Evolutionary conservation across 2,888 invertebrate species (phyloP), one percentile per base, ranked within the genome.

Genomic region (Zelleria hepariella): DNA sequence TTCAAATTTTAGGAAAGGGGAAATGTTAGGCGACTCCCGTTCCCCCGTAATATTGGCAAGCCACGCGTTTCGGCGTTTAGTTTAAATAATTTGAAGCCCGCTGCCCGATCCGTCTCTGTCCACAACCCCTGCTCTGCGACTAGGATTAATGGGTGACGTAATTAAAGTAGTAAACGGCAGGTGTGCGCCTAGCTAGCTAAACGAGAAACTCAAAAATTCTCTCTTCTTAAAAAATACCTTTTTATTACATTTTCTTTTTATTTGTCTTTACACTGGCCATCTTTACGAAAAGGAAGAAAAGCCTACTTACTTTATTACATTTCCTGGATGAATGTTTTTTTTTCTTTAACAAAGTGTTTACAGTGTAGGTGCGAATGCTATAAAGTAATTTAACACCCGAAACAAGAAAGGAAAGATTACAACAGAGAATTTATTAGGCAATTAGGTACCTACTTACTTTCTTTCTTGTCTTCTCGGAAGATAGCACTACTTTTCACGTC

Each of bases 81-180:
- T 47, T 48, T 47, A 47, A 57, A 57, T 57, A 57, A 57, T 24
- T 48, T n/a, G 51, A 21, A 10, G 25, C n/a, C 24, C 2, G 25
- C 15, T 15, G 26, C 49, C 72, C 77, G 72, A 82, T 83, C 71
- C 74, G 76, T 84, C 83, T 78, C 72, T 76, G 80, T 82, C 82
- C 68, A 64, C 71, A 70, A 67, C 79, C 77, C 80, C 75, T 77
- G 77, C 68, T 67, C 70, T 15, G 70, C 67, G 75, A 77, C 77
- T 74, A 71, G 74, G 75, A 82, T 82, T 80, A 84, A 84, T 84
- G 75, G 70, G 66, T 68, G 68, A 72, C 74, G 77, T 82, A 84
- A 82, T 84, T 84, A 84, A 80, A 84, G 75, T 80, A 80, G 80
- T 81, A 77, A 78, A 74, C 75, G 73, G 70, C 80, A 82, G 82